Evolutionary conservation across 2,797 vertebrate genomes (phyloP), one percentile per base, ranked within the genome.

Genomic region (Sebastes trivittatus): DNA sequence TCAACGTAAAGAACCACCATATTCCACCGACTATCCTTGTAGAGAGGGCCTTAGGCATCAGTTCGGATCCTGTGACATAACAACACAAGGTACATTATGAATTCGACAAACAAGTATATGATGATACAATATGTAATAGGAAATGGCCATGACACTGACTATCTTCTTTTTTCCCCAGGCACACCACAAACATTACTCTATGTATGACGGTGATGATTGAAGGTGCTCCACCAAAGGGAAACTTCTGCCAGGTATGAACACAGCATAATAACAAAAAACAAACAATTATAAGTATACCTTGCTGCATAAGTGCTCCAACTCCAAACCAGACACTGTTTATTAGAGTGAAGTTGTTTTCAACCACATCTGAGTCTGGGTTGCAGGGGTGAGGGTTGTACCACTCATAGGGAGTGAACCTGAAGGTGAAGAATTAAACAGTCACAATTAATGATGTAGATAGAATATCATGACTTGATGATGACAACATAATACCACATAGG

Each of bases 1-100:
- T 98, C 88, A 99, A 88, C n/a, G 98, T 99, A 90, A 99, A 99
- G 95, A 99, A 99, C 98, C 98, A 99, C 98, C 98, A 99, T 93
- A 99, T 99, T 77, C 98, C 98, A 90, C 98, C 98, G 68, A 99
- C 98, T 93, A 99, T 99, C 94, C 98, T 97, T 49, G 98, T 99
- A 16, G 98, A 99, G 80, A 99, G 97, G 87, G 98, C 98, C 95
- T 98, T 99, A 70, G 98, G 98, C 98, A 99, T 98, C 93, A 99
- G 94, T 91, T 99, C 98, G 58, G 98, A 99, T 88, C 98, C 98
- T 99, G 94, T 80, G 84, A 89, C 65, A 79, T 7, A 60, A 52
- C 4, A 72, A 60, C 36, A 69, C 25, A 71, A 23, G 3, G 25
- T 32, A 27, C 13, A 52, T 42, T 30, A 64, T 32, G 6, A 72